phyloP scores from a whole-genome alignment of 2,888 invertebrate genomes.

The Loripinus fragilis region DNA sequence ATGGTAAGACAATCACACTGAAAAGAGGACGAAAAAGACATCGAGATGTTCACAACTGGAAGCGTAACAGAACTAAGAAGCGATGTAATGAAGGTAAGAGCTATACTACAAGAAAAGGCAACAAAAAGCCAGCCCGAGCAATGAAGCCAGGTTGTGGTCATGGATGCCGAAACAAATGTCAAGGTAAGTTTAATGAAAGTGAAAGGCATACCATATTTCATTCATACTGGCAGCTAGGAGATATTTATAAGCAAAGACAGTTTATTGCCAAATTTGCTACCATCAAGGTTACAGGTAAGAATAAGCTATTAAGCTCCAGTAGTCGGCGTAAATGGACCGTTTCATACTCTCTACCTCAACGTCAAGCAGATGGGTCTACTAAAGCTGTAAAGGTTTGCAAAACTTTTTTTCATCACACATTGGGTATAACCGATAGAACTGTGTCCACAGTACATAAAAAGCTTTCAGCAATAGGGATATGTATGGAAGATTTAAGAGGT shows the following conservation, averaged over 20 bases:
- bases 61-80: not conserved
- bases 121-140: not conserved
- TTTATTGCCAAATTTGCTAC: slow-evolving; percentile 19
- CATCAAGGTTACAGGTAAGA: not conserved
- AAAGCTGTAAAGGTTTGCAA: slow-evolving; percentile 12
- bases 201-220: slow-evolving; percentile 20
- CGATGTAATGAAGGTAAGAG: not conserved
- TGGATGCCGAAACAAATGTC: slow-evolving; percentile 21
- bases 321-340: not conserved
- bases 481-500: not conserved
- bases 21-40: not conserved
- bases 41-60: not conserved
- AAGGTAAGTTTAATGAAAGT: not conserved
- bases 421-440: not conserved
- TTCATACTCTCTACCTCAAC: not conserved
- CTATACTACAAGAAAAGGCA: not conserved
- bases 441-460: not conserved
- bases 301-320: not conserved
- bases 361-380: not conserved
- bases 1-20: too few species aligned
- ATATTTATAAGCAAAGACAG: slow-evolving; percentile 14
- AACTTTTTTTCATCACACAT: not conserved
- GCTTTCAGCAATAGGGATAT: not conserved
- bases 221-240: slow-evolving; percentile 22
- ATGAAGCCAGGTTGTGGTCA: slow-evolving; percentile 9